Conservation (phyloP, 2,797 vertebrate species). For the Eulemur coronatus region DNA sequence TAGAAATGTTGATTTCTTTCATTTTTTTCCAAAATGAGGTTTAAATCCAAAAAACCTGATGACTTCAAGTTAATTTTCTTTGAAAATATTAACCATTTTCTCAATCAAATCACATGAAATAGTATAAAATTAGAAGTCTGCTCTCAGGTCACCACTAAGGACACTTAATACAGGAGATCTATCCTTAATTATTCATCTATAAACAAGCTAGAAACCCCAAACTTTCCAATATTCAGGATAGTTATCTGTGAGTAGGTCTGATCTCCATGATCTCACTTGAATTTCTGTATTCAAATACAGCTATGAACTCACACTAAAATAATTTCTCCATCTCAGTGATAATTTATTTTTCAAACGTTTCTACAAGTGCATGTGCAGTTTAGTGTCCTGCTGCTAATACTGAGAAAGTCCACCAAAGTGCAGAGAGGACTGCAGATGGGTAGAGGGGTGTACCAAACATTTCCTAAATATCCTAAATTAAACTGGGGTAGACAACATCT, state of each 20-base stretch:
- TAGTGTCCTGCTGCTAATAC: neutral
- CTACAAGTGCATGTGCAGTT: neutral
- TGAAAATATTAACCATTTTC: neutral
- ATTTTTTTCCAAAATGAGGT: neutral
- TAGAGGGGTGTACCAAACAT: neutral
- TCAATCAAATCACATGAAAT: neutral
- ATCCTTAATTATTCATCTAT: constrained; percentile 18
- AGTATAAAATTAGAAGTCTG: neutral
- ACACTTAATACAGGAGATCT: constrained; percentile 28
- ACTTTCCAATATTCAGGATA: constrained; percentile 1
- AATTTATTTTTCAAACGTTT: neutral
- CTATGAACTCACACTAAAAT: constrained; percentile 35
- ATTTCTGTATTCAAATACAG: constrained; percentile 42
- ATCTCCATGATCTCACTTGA: constrained; percentile 15
- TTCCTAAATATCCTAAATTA: constrained; percentile 35
- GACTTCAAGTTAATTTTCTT: neutral
- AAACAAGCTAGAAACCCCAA: neutral
- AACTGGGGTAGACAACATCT: constrained; percentile 42
- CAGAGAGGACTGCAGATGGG: neutral
- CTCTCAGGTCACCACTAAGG: constrained; percentile 38
- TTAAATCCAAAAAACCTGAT: neutral
- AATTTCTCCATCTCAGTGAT: constrained; percentile 34
- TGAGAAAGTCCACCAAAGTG: neutral
- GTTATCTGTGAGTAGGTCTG: constrained; percentile 22
- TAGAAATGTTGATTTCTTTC: neutral